These are phyloP conservation scores for Borostomias antarcticus DNA, from an alignment of 2,797 vertebrate genomes.

Conservation along the genomic window DNA sequence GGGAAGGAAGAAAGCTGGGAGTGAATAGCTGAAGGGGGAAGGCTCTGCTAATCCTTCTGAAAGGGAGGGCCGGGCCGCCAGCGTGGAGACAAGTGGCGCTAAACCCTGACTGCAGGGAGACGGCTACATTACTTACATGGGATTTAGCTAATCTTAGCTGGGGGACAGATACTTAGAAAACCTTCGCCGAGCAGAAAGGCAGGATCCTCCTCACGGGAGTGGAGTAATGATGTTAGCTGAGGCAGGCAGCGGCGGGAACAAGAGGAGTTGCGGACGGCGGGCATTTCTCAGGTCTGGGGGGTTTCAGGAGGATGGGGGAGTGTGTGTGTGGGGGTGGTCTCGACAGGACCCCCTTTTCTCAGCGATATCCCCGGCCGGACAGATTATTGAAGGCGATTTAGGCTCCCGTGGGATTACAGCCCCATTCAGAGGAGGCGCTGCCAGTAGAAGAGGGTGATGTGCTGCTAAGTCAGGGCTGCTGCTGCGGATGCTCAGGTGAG, in stretches of 20 bases:
- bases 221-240: constrained; percentile 88
- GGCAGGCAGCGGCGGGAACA: constrained; percentile 82
- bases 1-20: constrained; percentile 77
- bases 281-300: constrained; percentile 73
- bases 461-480: constrained; percentile 71
- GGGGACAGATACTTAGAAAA: constrained; percentile 90
- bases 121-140: constrained; percentile 89
- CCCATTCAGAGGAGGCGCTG: constrained; percentile 77
- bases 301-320: constrained; percentile 61
- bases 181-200: constrained; percentile 82
- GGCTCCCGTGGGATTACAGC: constrained; percentile 80
- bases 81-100: constrained; percentile 85
- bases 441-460: constrained; percentile 75
- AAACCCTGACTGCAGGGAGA: constrained; percentile 87
- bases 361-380: constrained; percentile 79
- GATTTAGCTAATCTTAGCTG: constrained; percentile 90
- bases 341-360: constrained; percentile 66
- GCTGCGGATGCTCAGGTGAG: constrained; percentile 73
- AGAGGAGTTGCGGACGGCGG: constrained; percentile 79
- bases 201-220: constrained; percentile 85
- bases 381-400: constrained; percentile 85
- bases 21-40: constrained; percentile 85
- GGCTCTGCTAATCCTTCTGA: constrained; percentile 85
- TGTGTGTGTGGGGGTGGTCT: constrained; percentile 45
- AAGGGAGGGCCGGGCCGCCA: constrained; percentile 84